Base-by-base conservation (phyloP, 53 echinoderm and acorn worm species). In the Astropecten irregularis region DNA sequence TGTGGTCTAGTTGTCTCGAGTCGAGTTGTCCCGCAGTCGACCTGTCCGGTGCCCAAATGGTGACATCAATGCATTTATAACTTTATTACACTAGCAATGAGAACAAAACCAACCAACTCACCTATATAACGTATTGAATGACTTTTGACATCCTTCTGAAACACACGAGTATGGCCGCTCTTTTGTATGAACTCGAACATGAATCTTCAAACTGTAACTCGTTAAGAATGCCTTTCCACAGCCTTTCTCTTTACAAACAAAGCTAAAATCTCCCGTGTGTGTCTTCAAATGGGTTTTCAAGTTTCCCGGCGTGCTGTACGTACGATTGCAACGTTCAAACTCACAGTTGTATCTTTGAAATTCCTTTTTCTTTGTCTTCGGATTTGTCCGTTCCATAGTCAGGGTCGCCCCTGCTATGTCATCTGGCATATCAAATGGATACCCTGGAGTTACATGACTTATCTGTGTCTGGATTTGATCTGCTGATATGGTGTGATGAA, bases 131-230 rank as follows among this genome's bases (percentile, higher is more conserved):
- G 97, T 97, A 63, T 97, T 94, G 74, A 92, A 97, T 32, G 94
- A 94, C 60, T 97, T 94, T 49, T 92, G 88, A 76, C 97, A 97
- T 31, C 88, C 94, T 29, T 91, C 83, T 32, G 74, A 76, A 15
- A 92, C 97, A 86, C 97, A 97, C 4, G 97, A 94, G 71, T 93
- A 97, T 9, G 97, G 97, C 53, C 94, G 94, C 77, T 97, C 97
- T 46, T 97, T 94, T 31, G 97, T 97, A 68, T 97, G 97, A 1
- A 97, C 97, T 7, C 97, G 92, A 7, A 97, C 92, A 86, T 97
- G 97, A 40, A 97, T 97, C 76, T 97, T 97, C 60, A 94, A 66
- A 74, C 97, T 97, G 83, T 97, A 97, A 46, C 92, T 92, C 22
- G 97, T 97, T 19, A 97, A 66, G 51, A 97, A 97, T 28, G 97